Evolutionary conservation across 2,797 vertebrate species (phyloP).

Genomic region (Eulemur coronatus): DNA sequence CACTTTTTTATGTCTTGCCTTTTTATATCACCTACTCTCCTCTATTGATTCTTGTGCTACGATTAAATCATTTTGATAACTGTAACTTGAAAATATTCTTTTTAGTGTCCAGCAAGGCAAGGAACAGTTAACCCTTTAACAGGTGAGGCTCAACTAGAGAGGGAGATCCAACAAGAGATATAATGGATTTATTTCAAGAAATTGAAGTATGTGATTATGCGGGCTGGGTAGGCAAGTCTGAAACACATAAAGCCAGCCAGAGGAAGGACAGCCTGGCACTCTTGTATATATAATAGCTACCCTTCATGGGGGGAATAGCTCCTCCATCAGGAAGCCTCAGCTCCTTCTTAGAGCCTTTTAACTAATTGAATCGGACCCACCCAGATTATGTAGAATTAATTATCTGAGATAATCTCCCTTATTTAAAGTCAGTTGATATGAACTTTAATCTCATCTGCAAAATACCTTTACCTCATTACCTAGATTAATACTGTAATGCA

Average conservation of each 20-base stretch:
- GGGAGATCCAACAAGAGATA: not conserved
- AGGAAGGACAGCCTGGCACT: not conserved
- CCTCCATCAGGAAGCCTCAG: not conserved
- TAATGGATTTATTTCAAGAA: not conserved
- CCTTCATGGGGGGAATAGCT: not conserved
- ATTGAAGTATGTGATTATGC: not conserved
- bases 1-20: not conserved
- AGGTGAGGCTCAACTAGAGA: not conserved
- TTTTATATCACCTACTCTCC: not conserved
- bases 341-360: not conserved
- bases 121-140: not conserved
- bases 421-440: not conserved
- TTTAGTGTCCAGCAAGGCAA: not conserved
- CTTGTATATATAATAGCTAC: too few relatives aligned
- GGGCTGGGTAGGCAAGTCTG: not conserved
- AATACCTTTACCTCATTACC: not conserved
- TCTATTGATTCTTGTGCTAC: not conserved
- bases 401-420: not conserved
- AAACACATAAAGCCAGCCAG: not conserved
- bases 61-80: not conserved
- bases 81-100: not conserved
- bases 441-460: not conserved
- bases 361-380: not conserved
- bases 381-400: not conserved
- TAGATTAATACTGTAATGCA: not conserved